Evolutionary conservation across 2,113 vertebrate genomes (phyloP), one percentile per base, ranked within the genome.

Genomic region (Urocynchramus pylzowi): DNA sequence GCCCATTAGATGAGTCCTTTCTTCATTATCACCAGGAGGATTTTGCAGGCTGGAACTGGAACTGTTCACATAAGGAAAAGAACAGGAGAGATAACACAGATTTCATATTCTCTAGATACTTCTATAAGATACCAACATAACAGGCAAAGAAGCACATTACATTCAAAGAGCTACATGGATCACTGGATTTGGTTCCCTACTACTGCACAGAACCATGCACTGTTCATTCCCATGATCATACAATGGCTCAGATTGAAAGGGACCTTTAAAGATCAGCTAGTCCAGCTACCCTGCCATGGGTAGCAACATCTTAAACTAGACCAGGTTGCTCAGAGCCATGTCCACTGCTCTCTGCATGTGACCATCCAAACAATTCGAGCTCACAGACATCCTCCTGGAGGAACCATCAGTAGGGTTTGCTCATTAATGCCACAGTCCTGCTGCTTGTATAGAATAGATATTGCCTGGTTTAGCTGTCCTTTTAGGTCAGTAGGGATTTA

Each of bases 1-100:
- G 47, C 84, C n/a, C 61, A 98, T 61, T 41, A 98, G 97, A 57
- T 4, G 70, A 91, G 95, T 69, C 90, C 30, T 94, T 84, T 98
- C 98, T 94, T 98, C 96, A 7, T 94, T 89, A 80, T 86, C 96
- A 60, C 33, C 49, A n/a, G 67, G 27, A 75, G 31, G 39, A 53
- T 76, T 93, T 71, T 94, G 96, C 64, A 92, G 67, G 59, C 44
- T 83, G 79, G 97, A 94, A 90, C 96, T 98, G 68, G 96, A 95
- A 86, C 98, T 98, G 89, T 64, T 68, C 37, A 50, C 77, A 85
- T 31, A 83, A 41, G 35, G 56, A 49, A 77, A 70, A 75, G 24
- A 83, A 71, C 10, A 78, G 33, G 15, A 90, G n/a, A 41, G 52
- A 67, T 57, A 61, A 84, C 75, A 86, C 3, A 61, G 9, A 14